These are phyloP conservation scores for Caenorhabditis sp. DNA, from an alignment of 2,888 invertebrate genomes.

Conservation along the genomic window DNA sequence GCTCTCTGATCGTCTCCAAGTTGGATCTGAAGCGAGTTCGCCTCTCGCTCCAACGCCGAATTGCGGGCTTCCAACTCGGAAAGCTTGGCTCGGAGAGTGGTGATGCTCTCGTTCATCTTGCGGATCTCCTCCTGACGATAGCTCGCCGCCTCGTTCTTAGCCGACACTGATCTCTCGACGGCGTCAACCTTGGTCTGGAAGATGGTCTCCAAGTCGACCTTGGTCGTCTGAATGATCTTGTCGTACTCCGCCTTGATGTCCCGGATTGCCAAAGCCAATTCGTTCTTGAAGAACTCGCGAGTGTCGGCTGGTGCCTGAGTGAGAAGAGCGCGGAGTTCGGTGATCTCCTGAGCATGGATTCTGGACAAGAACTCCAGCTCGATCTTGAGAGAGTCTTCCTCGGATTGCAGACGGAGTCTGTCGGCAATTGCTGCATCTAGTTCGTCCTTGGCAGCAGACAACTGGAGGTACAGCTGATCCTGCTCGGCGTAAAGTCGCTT, in stretches of 20 bases:
- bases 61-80: conserved; percentile 63
- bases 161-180: conserved; percentile 84
- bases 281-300: conserved; percentile 85
- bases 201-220: conserved; percentile 84
- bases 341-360: conserved; percentile 85
- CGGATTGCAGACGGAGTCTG: conserved; percentile 85
- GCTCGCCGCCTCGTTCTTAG: conserved; percentile 84
- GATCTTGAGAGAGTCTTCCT: conserved; percentile 84
- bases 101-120: conserved; percentile 64
- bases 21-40: conserved; percentile 83
- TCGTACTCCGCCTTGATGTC: conserved; percentile 85
- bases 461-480: conserved; percentile 51
- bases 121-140: conserved; percentile 83
- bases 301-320: conserved; percentile 83
- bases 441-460: conserved; percentile 59
- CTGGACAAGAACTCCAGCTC: conserved; percentile 85
- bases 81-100: conserved; percentile 51
- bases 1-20: conserved; percentile 84
- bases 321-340: conserved; percentile 84
- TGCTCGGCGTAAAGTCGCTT: conserved; percentile 62
- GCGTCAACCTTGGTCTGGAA: conserved; percentile 83
- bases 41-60: conserved; percentile 60
- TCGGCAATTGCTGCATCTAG: conserved; percentile 65
- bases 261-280: conserved; percentile 84
- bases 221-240: conserved; percentile 83